Conservation (phyloP, 2,888 invertebrate genomes). For the Mycalesis mineus region DNA sequence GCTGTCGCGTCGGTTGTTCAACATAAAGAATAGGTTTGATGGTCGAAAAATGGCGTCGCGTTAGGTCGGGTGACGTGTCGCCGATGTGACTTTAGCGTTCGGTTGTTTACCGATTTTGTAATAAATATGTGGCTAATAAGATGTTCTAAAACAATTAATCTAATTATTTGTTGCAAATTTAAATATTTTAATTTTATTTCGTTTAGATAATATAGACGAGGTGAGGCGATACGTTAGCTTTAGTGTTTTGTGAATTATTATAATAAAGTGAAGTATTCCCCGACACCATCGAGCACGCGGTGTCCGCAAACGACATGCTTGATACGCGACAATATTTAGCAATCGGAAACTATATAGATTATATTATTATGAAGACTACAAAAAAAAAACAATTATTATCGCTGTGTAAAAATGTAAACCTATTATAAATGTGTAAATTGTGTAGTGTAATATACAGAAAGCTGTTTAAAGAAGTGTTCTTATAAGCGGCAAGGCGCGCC, state of each 20-base stretch:
- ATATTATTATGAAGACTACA: constrained; percentile 71
- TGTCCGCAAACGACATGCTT: constrained; percentile 63
- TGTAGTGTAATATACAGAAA: constrained; percentile 73
- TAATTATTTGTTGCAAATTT: constrained; percentile 43
- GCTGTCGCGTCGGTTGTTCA: too few species aligned
- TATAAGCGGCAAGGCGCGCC: constrained; percentile 60
- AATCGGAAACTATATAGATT: constrained; percentile 71
- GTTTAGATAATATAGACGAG: constrained; percentile 31
- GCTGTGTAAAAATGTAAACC: constrained; percentile 78
- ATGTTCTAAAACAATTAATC: constrained; percentile 47
- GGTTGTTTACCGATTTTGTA: constrained; percentile 52
- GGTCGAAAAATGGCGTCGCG: constrained; percentile 36
- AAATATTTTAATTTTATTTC: constrained; percentile 35
- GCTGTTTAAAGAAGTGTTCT: constrained; percentile 77
- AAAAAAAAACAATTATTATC: constrained; percentile 64
- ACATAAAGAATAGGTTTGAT: neutral
- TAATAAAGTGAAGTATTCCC: constrained; percentile 39
- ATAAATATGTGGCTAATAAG: constrained; percentile 54
- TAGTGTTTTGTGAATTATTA: constrained; percentile 50
- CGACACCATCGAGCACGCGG: constrained; percentile 57
- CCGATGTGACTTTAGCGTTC: constrained; percentile 30
- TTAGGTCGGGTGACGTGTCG: neutral
- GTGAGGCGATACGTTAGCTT: constrained; percentile 34
- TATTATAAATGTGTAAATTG: constrained; percentile 74
- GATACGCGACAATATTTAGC: constrained; percentile 78